Evolutionary conservation across 2,888 invertebrate genomes (phyloP).

Genomic region (Troides oblongomaculatus): DNA sequence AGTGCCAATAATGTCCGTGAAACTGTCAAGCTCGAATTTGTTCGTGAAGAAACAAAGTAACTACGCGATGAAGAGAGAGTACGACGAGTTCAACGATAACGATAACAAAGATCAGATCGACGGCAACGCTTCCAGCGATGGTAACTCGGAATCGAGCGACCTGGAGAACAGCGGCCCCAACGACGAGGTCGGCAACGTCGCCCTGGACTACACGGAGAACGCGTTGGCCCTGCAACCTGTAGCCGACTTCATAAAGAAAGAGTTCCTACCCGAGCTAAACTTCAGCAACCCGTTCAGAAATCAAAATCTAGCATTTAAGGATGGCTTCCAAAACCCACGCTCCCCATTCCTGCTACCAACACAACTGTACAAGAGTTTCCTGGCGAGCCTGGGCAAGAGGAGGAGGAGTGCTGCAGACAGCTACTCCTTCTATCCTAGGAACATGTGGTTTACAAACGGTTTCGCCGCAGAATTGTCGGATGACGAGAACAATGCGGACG

Average conservation of each 20-base stretch:
- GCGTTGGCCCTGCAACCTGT: conserved; percentile 66
- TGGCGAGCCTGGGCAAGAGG: conserved; percentile 82
- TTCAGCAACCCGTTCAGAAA: conserved; percentile 70
- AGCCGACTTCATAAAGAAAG: conserved; percentile 74
- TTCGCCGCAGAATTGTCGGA: conserved; percentile 70
- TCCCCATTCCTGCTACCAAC: conserved; percentile 85
- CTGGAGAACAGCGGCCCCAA: conserved; percentile 62
- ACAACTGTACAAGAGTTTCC: conserved; percentile 88
- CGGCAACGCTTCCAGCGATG: conserved; percentile 63
- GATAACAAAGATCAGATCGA: conserved; percentile 63
- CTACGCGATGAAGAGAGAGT: conserved; percentile 71
- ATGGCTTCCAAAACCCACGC: conserved; percentile 59
- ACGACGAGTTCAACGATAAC: conserved; percentile 58
- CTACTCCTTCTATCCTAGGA: conserved; percentile 73
- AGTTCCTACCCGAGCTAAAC: conserved; percentile 72
- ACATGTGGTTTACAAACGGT: conserved; percentile 77
- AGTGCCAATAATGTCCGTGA: conserved; percentile 59
- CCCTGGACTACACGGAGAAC: conserved; percentile 68
- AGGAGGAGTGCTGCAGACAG: conserved; percentile 71
- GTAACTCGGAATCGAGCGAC: conserved; percentile 68
- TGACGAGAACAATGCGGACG: conserved; percentile 66
- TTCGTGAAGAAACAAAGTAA: conserved; percentile 69
- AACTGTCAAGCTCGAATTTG: conserved; percentile 62
- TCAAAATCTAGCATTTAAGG: conserved; percentile 65
- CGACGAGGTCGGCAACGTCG: conserved; percentile 53